Evolutionary conservation across 2,113 vertebrate species (phyloP), one percentile per base, ranked within the genome.

Genomic region (Dicaeum eximium): DNA sequence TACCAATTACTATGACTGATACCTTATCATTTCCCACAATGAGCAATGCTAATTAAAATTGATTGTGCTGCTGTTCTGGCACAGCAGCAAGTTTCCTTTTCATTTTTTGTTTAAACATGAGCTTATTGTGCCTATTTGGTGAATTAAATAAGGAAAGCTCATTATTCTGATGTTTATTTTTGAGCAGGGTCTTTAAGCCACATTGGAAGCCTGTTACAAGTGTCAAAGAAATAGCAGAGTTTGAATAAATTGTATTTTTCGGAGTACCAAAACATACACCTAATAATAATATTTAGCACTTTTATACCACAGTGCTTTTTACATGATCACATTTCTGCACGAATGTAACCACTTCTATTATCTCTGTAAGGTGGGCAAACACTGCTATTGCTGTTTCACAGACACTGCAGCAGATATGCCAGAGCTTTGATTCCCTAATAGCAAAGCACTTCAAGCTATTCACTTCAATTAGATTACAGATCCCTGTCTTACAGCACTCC

Each of bases 11-110:
- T 97, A 94, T 98, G 96, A 98, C 98, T 98, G 98, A 98, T 98
- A 98, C 98, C 97, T 98, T 98, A 98, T 98, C 98, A 98, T 98
- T 98, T 98, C 96, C 97, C 97, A 98, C 98, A 98, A 98, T 97
- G 96, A 98, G 77, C 95, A 97, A 96, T 97, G 97, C 97, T 99
- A 98, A 99, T 99, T 98, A 98, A 98, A 98, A 98, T 97, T 97
- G 97, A 98, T 98, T 98, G 93, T 97, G 60, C 95, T 97, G 90
- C 86, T 97, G 95, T 92, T 97, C 97, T 97, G 94, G 86, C 97
- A 95, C 96, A 96, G 95, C 95, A 93, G 97, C 94, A 81, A 96
- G 93, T 95, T 95, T 77, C 84, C 92, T 91, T 96, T 96, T 95
- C 95, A 90, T 92, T 95, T 95, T 97, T 96, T 97, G 93, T 97